Evolutionary conservation across 2,113 vertebrate genomes (phyloP).

Genomic region (Elephantulus edwardii): DNA sequence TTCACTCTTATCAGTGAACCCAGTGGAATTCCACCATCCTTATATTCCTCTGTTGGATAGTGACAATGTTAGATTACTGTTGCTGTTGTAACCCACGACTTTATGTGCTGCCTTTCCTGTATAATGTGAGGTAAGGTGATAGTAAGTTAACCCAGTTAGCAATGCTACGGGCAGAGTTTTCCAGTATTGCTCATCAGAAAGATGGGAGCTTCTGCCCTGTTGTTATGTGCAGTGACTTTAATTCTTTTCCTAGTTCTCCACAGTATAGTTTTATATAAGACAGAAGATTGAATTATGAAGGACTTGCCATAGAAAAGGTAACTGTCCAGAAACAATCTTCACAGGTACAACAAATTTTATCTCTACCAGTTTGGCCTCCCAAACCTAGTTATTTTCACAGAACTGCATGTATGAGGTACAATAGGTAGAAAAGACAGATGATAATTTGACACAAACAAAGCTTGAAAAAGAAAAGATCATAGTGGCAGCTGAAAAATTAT

Average conservation of each 20-base stretch:
- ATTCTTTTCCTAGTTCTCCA: conserved; percentile 94
- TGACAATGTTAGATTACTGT: conserved; percentile 95
- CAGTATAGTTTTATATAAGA: conserved; percentile 93
- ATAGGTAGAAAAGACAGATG: conserved; percentile 74
- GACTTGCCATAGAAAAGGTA: conserved; percentile 92
- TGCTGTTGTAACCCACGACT: conserved; percentile 87
- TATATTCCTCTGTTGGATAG: conserved; percentile 92
- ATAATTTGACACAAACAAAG: conserved; percentile 55
- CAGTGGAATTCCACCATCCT: conserved; percentile 91
- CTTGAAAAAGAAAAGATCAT: conserved; percentile 68
- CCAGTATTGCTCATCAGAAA: conserved; percentile 83
- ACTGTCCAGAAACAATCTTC: conserved; percentile 92
- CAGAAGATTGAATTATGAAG: conserved; percentile 90
- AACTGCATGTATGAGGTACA: conserved; percentile 91
- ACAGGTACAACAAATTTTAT: conserved; percentile 89
- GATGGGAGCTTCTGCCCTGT: conserved; percentile 88
- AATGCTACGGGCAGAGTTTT: conserved; percentile 94
- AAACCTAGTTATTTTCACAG: conserved; percentile 91
- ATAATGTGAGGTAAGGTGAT: conserved; percentile 95
- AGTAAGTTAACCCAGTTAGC: conserved; percentile 97
- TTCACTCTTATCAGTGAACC: conserved; percentile 89
- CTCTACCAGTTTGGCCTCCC: conserved; percentile 93
- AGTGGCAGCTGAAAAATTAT: conserved; percentile 82
- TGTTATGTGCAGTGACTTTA: conserved; percentile 96
- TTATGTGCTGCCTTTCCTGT: conserved; percentile 73